Conservation (phyloP, 2,888 invertebrate genomes). For the Mesorhabditis sp. region DNA sequence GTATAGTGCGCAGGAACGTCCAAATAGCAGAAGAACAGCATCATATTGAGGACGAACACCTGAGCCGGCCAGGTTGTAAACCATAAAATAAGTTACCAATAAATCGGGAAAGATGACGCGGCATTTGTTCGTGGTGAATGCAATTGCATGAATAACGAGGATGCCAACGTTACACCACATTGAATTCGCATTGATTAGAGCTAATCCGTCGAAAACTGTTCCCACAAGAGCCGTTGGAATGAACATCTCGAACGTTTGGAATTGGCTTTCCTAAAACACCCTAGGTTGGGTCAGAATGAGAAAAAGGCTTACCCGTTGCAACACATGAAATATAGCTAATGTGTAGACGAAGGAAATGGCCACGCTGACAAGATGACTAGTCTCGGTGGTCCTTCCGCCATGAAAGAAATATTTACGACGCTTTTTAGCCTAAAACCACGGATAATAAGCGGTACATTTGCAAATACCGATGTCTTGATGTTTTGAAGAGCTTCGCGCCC, state of each 20-base stretch:
- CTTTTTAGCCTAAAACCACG: background rate
- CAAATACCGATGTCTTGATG: background rate
- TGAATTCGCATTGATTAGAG: background rate
- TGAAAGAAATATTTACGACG: background rate
- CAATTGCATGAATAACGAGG: background rate
- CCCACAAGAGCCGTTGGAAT: no score
- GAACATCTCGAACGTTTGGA: no score
- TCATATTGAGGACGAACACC: background rate
- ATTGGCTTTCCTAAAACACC: no score
- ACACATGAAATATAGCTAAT: background rate
- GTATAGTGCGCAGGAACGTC: background rate
- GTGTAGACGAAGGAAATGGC: background rate
- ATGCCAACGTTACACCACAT: background rate
- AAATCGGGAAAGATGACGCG: conserved; percentile 29
- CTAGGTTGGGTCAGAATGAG: background rate
- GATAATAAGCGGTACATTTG: background rate
- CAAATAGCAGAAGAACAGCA: background rate
- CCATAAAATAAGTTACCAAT: conserved; percentile 17
- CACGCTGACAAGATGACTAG: background rate
- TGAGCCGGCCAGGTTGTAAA: conserved; percentile 14
- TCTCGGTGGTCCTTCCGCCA: background rate
- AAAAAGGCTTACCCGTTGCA: background rate
- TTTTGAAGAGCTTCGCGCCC: conserved; percentile 16
- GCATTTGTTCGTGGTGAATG: conserved; percentile 13
- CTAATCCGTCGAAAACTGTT: no score